Percentiles rank a stretch among this genome's conserved stretches.
phyloP scores from a whole-genome alignment of 2,797 vertebrate species.

The Rousettus madagascariensis region DNA sequence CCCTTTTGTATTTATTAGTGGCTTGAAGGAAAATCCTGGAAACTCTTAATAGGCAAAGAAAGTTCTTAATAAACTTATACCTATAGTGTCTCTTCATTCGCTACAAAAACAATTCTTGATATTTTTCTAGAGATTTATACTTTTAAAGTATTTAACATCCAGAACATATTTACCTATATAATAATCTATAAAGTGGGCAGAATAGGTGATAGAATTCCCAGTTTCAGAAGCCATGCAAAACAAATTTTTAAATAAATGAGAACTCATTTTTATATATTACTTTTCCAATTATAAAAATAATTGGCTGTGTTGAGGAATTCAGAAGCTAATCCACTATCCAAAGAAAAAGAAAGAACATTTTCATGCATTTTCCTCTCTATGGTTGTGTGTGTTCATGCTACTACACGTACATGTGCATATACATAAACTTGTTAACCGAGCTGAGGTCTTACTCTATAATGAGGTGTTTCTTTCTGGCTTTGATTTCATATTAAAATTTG shows the following conservation, averaged over 20 bases:
- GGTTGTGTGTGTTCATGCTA: not conserved
- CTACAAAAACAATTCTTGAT: not conserved
- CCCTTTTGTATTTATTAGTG: not conserved
- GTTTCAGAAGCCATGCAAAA: not conserved
- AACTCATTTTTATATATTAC: not conserved
- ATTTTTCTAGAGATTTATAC: conserved; percentile 2
- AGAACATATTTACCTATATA: not conserved
- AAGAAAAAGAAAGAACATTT: not conserved
- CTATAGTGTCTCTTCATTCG: not conserved
- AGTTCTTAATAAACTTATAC: not conserved
- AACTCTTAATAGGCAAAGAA: not conserved
- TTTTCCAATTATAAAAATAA: not conserved
- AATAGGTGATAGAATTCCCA: not conserved
- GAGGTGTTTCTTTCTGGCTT: not conserved
- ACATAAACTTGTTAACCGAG: not conserved
- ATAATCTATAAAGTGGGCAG: not conserved
- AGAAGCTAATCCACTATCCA: not conserved
- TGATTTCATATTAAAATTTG: conserved; percentile 28
- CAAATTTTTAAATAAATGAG: not conserved
- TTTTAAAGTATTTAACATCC: not conserved
- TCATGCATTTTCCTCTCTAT: not conserved
- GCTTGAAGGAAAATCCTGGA: not conserved
- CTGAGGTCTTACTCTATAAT: not conserved
- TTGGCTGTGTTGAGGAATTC: not conserved
- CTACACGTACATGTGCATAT: not conserved